phyloP scores from a whole-genome alignment of 2,888 invertebrate genomes.

The Heliconius aoede region DNA sequence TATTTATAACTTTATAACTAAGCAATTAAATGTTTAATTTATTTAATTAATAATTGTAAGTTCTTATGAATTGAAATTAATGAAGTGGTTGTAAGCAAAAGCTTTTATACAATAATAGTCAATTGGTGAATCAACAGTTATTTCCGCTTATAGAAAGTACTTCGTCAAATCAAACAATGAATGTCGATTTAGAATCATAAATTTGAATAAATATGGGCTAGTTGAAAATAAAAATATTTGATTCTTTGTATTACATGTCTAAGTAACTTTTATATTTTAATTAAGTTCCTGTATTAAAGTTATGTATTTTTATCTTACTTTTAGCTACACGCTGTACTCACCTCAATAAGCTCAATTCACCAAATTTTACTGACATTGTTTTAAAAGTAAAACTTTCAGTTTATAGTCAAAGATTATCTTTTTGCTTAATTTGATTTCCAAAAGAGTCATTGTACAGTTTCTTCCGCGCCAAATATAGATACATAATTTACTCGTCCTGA shows the following conservation, averaged over 20 bases:
- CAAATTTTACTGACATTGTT: not conserved
- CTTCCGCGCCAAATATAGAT: constrained; percentile 17
- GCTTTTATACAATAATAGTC: constrained; percentile 20
- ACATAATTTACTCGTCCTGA: not conserved
- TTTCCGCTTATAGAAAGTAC: constrained; percentile 42
- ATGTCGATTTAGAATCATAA: constrained; percentile 8
- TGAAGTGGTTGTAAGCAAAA: not conserved
- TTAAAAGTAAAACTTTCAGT: not conserved
- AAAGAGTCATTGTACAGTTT: constrained; percentile 11
- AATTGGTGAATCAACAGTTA: constrained; percentile 29
- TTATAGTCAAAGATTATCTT: not conserved
- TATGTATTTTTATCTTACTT: too few species aligned
- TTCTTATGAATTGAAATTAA: not conserved
- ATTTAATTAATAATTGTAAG: not conserved
- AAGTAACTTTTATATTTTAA: too few species aligned
- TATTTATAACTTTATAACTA: not conserved
- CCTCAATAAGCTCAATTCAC: not conserved
- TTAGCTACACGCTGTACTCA: too few species aligned
- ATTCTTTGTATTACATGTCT: too few species aligned
- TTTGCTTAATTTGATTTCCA: constrained; percentile 11
- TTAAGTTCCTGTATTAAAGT: too few species aligned
- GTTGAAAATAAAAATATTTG: too few species aligned
- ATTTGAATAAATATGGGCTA: not conserved
- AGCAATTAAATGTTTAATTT: not conserved
- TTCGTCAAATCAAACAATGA: constrained; percentile 28